Evolutionary conservation across 2,113 vertebrate genomes (phyloP).

Genomic region (Cyprinodon brontotheroides): DNA sequence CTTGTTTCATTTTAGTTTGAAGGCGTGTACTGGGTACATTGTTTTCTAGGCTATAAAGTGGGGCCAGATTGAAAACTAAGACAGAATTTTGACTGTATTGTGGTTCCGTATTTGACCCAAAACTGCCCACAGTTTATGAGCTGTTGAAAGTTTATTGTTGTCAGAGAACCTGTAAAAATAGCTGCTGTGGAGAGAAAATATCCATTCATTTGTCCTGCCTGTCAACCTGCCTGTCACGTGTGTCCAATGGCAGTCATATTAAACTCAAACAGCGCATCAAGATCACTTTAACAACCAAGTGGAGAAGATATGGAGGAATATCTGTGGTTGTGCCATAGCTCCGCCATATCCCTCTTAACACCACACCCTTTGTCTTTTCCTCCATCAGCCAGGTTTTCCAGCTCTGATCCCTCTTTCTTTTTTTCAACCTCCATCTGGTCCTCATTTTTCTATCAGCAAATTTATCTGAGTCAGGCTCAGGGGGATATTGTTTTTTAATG

Average conservation of each 20-base stretch:
- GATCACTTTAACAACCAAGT: conserved; percentile 14
- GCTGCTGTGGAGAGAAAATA: background rate
- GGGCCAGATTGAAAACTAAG: background rate
- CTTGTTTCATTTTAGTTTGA: background rate
- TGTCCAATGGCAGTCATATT: conserved; percentile 5
- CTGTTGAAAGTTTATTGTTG: background rate
- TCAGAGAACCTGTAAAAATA: background rate
- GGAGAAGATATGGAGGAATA: conserved; percentile 24
- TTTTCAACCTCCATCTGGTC: conserved; percentile 49
- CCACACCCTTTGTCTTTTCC: conserved; percentile 45
- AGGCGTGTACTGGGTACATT: background rate
- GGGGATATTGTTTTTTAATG: conserved; percentile 3
- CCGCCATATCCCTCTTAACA: background rate
- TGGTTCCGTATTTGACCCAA: background rate
- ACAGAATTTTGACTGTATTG: background rate
- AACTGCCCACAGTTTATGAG: background rate
- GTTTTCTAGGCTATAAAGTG: background rate
- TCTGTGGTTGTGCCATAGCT: conserved; percentile 23
- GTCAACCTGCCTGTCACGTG: background rate
- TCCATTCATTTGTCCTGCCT: background rate
- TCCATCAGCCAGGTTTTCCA: conserved; percentile 43
- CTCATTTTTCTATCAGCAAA: conserved; percentile 49
- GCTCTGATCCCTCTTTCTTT: conserved; percentile 8
- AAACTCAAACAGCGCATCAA: background rate
- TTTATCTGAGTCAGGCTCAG: conserved; percentile 34